Evolutionary conservation across 2,888 invertebrate genomes (phyloP).

Genomic region (Sisyra terminalis): DNA sequence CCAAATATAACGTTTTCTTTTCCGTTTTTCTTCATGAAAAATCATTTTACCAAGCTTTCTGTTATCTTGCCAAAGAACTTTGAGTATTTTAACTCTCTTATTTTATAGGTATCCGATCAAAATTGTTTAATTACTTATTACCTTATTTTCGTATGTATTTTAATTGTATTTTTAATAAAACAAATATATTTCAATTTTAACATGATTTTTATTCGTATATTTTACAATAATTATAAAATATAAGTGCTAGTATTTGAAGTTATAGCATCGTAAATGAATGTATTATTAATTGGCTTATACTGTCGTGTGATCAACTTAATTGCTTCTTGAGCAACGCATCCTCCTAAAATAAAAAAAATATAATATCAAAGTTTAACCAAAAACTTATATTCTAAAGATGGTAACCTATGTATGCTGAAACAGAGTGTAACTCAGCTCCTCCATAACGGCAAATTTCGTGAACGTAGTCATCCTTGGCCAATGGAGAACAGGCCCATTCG

Average conservation of each 20-base stretch:
- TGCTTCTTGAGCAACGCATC: constrained; percentile 88
- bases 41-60: too few species aligned
- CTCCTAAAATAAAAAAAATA: too few species aligned
- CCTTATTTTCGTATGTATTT: too few species aligned
- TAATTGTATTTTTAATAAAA: too few species aligned
- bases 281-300: constrained; percentile 91
- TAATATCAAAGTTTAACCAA: not conserved
- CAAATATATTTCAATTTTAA: too few species aligned
- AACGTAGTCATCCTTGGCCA: constrained; percentile 78
- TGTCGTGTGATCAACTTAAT: constrained; percentile 92
- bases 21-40: too few species aligned
- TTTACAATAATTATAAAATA: constrained; percentile 39
- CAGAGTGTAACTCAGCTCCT: constrained; percentile 84
- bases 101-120: too few species aligned
- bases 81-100: too few species aligned
- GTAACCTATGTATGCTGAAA: constrained; percentile 78
- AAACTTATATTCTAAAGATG: constrained; percentile 28
- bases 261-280: constrained; percentile 88
- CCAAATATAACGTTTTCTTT: too few species aligned
- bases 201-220: too few species aligned
- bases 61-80: too few species aligned
- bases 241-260: constrained; percentile 72
- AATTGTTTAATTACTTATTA: too few species aligned
- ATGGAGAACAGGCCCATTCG: constrained; percentile 67
- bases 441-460: constrained; percentile 94